These are phyloP conservation scores for Chloromyia formosa DNA, from an alignment of 2,888 invertebrate genomes.

Conservation along the genomic window DNA sequence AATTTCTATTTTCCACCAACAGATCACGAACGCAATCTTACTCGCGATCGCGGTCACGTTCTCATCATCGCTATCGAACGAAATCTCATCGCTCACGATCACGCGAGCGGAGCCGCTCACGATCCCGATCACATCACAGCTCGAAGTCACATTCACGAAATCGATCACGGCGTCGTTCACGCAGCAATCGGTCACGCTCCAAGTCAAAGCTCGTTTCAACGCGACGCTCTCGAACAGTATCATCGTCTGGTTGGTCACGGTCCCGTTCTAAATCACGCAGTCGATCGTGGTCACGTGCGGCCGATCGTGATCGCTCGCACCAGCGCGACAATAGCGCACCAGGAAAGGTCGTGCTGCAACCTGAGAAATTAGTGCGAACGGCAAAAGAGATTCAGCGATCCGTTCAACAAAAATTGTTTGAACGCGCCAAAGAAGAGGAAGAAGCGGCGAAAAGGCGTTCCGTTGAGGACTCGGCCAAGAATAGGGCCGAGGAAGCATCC, in stretches of 20 bases:
- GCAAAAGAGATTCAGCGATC: constrained; percentile 60
- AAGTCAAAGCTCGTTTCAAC: constrained; percentile 58
- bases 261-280: constrained; percentile 57
- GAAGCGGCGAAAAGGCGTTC: constrained; percentile 5
- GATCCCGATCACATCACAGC: constrained; percentile 38
- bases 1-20: constrained; percentile 47
- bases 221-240: constrained; percentile 58
- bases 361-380: constrained; percentile 58
- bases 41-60: constrained; percentile 53
- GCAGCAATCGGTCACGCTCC: constrained; percentile 53
- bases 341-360: constrained; percentile 53
- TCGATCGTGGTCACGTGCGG: constrained; percentile 41
- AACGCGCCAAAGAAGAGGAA: constrained; percentile 57
- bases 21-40: constrained; percentile 52
- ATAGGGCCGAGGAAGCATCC: constrained; percentile 26
- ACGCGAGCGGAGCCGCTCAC: constrained; percentile 44
- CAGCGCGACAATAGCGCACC: constrained; percentile 8
- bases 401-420: constrained; percentile 58
- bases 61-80: constrained; percentile 46
- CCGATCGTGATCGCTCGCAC: constrained; percentile 38
- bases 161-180: constrained; percentile 50
- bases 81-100: constrained; percentile 43
- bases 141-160: constrained; percentile 47
- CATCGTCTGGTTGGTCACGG: constrained; percentile 55
- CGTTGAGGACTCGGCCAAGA: not conserved